Conservation (phyloP, 92 coral and sea anemone species). For the Palythoa grandiflora region DNA sequence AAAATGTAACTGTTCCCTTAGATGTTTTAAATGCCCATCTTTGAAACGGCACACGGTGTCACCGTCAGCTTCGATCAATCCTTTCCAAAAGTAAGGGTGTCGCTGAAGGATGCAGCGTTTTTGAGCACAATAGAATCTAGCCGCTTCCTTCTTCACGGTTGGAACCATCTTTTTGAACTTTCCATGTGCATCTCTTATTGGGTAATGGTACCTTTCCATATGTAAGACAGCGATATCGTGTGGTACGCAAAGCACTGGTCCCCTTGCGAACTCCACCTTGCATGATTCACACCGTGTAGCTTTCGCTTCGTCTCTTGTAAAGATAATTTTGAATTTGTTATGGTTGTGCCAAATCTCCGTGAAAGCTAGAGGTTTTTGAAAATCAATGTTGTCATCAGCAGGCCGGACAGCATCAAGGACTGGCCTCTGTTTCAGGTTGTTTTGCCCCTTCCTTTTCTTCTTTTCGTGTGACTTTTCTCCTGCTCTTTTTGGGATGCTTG, state of each 20-base stretch:
- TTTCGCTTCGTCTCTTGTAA: constrained; percentile 6
- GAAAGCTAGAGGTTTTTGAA: constrained; percentile 51
- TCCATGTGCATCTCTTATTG: too few relatives aligned
- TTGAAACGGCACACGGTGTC: neutral
- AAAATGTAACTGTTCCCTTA: constrained; percentile 27
- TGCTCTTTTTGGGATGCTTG: constrained; percentile 52
- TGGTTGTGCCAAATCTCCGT: constrained; percentile 60
- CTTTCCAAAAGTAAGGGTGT: constrained; percentile 33
- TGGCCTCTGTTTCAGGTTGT: constrained; percentile 52
- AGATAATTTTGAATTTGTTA: neutral
- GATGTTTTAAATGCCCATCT: constrained; percentile 21
- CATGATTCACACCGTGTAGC: neutral
- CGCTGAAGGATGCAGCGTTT: constrained; percentile 36
- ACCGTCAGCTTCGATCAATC: constrained; percentile 29
- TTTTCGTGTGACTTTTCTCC: constrained; percentile 56
- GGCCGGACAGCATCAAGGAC: constrained; percentile 16
- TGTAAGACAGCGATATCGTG: too few relatives aligned
- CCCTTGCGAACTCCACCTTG: constrained; percentile 13
- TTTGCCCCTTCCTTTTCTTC: constrained; percentile 51
- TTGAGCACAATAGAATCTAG: constrained; percentile 44
- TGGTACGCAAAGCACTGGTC: neutral
- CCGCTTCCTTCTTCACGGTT: neutral
- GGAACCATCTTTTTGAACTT: too few relatives aligned
- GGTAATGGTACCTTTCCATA: neutral
- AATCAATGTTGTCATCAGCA: constrained; percentile 52